Evolutionary conservation across 1,140 invertebrate genomes (phyloP), one percentile per base, ranked within the genome.

Genomic region (Meloidogyne floridensis): DNA sequence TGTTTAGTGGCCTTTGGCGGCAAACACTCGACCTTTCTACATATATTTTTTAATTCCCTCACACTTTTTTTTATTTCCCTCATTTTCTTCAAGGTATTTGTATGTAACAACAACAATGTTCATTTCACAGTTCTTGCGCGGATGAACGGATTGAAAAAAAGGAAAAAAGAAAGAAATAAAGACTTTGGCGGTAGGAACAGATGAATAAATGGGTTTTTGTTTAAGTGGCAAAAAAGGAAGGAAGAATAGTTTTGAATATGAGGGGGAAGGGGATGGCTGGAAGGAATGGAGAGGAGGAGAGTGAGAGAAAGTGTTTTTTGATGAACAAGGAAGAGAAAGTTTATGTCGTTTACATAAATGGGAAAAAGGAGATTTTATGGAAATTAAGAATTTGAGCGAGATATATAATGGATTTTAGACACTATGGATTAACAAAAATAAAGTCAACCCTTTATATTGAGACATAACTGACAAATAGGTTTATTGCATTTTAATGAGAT

Each of bases 321-420:
- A 65, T 65, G 59, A n/a, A 65, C 59, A 65, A 65, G 59, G 59
- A 65, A 65, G 59, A 65, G 59, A 65, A 65, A 65, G 59, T 65
- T 59, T 65, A n/a, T 6, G 59, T 5, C 18, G n/a, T 47, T 47
- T 47, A 8, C 47, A 11, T 18, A 65, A n/a, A 5, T n/a, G 56
- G 15, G 56, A 65, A n/a, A 65, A 59, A 15, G 15, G 15, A 65
- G 2, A 4, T 65, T 65, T 65, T 65, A 65, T 65, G 59, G 59
- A 65, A 65, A 65, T 65, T 65, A n/a, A 65, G 11, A 59, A 59
- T 3, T 11, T 3, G 13, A 15, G 56, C 3, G 3, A n/a, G 15
- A 65, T 59, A 15, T 47, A 0, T 4, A 8, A 47, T 47, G 47
- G 47, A 47, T 47, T 47, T 6, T 47, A 47, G 4, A 47, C 7